These are phyloP conservation scores for Drosophila heteroneura DNA, from an alignment of 2,888 invertebrate genomes.

Conservation along the genomic window DNA sequence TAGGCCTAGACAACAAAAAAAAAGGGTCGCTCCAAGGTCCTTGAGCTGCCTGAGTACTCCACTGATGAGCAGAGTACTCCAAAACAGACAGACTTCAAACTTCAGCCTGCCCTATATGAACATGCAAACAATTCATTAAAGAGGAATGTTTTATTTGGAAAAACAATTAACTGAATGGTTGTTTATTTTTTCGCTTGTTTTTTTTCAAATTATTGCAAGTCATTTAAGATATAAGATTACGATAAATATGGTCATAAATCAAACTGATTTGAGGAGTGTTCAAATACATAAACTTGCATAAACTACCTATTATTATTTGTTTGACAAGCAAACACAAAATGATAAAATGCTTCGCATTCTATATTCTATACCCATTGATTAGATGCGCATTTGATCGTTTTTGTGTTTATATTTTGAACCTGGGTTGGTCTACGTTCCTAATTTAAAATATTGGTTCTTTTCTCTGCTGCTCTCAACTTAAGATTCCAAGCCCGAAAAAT, in stretches of 20 bases:
- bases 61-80: neutral
- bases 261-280: neutral
- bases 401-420: neutral
- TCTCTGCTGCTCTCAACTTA: neutral
- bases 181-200: neutral
- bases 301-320: neutral
- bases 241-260: neutral
- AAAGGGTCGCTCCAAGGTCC: conserved; percentile 13
- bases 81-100: neutral
- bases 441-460: neutral
- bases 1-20: neutral
- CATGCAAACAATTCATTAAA: neutral
- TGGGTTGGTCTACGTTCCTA: no score
- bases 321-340: neutral
- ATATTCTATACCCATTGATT: neutral
- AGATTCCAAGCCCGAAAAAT: neutral
- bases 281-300: neutral
- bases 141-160: neutral
- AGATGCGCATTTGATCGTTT: neutral
- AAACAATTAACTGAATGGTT: conserved; percentile 1
- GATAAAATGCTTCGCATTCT: neutral
- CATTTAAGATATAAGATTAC: neutral
- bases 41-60: neutral
- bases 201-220: neutral
- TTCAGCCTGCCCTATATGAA: neutral